Evolutionary conservation across 2,888 invertebrate species (phyloP).

Genomic region (Lamellibrachia columna): DNA sequence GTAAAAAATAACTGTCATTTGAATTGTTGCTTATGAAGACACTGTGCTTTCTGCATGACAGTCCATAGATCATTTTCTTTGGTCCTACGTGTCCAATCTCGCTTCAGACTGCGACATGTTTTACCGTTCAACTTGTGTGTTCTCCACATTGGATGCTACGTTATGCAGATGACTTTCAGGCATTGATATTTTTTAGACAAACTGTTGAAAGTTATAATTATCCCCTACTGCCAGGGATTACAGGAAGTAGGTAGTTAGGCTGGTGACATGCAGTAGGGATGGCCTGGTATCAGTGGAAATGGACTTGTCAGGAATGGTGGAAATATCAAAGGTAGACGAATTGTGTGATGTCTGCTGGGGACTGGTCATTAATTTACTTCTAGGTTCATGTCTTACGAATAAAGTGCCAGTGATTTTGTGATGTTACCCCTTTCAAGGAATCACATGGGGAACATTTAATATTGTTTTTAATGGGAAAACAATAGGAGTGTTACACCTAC

Average conservation of each 20-base stretch:
- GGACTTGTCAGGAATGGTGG: neutral
- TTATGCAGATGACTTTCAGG: neutral
- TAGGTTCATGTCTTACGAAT: too few relatives aligned
- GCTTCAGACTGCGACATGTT: neutral
- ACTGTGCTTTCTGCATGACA: too few relatives aligned
- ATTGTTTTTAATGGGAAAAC: too few relatives aligned
- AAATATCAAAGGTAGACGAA: too few relatives aligned
- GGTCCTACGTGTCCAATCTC: neutral
- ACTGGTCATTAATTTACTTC: too few relatives aligned
- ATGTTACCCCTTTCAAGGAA: too few relatives aligned
- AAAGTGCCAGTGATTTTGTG: too few relatives aligned
- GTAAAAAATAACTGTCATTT: too few relatives aligned
- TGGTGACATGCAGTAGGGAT: neutral
- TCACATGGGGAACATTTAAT: too few relatives aligned
- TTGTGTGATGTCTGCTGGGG: too few relatives aligned
- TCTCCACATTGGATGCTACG: neutral
- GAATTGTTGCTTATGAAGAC: too few relatives aligned
- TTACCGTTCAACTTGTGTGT: neutral
- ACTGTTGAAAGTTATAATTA: neutral
- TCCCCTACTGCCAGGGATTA: neutral
- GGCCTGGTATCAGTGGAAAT: neutral
- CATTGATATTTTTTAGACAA: neutral
- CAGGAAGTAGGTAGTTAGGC: neutral
- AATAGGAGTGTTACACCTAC: too few relatives aligned
- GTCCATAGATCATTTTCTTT: neutral